Conservation (phyloP, 2,113 vertebrate species). For the Sander lucioperca region DNA sequence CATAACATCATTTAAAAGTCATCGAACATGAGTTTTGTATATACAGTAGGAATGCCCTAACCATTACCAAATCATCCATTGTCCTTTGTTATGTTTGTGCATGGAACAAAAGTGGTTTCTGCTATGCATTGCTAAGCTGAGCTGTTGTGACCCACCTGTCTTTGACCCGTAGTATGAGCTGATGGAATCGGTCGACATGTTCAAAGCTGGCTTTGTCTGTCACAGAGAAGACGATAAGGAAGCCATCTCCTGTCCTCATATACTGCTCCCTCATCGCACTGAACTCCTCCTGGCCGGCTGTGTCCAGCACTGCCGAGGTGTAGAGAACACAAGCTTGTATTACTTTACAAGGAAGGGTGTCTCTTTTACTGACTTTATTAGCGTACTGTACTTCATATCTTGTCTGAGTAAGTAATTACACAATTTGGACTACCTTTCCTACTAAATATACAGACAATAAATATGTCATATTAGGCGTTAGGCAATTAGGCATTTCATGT, state of each 20-base stretch:
- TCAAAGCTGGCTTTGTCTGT: conserved; percentile 99
- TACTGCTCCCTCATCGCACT: conserved; percentile 99
- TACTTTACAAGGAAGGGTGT: not conserved
- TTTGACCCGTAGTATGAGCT: conserved; percentile 98
- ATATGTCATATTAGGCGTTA: too few relatives aligned
- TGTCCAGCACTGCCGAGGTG: conserved; percentile 90
- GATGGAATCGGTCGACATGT: conserved; percentile 97
- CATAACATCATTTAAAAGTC: not conserved
- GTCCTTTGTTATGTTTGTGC: too few relatives aligned
- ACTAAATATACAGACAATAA: not conserved
- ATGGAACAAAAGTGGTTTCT: not conserved
- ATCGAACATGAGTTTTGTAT: not conserved
- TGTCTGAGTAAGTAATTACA: not conserved
- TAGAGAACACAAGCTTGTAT: not conserved
- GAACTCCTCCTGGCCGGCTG: conserved; percentile 98
- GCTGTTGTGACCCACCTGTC: conserved; percentile 88
- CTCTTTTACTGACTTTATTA: not conserved
- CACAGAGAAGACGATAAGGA: conserved; percentile 98
- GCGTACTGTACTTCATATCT: not conserved
- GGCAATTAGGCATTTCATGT: not conserved
- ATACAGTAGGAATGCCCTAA: not conserved
- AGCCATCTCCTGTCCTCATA: conserved; percentile 98
- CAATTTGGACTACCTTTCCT: not conserved
- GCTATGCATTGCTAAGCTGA: not conserved
- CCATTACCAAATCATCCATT: too few relatives aligned